phyloP scores from a whole-genome alignment of 2,888 invertebrate species.

The Lycophotia porphyrea region DNA sequence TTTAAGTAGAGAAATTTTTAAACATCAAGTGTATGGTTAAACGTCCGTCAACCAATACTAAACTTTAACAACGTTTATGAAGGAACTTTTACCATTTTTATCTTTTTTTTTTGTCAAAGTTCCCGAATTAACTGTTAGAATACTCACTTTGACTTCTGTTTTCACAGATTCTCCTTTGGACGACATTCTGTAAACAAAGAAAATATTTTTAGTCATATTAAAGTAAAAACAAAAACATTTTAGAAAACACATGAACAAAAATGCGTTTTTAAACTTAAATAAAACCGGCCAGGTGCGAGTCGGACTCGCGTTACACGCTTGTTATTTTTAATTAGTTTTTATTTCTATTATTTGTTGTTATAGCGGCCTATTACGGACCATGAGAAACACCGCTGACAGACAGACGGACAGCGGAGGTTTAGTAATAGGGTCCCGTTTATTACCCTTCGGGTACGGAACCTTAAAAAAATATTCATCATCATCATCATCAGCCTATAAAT shows the following conservation, averaged over 20 bases:
- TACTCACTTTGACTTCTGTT: constrained; percentile 84
- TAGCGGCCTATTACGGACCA: too few species aligned
- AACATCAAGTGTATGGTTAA: background rate
- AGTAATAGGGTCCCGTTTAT: too few species aligned
- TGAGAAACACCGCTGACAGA: too few species aligned
- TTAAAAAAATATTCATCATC: too few species aligned
- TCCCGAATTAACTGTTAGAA: background rate
- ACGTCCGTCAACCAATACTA: background rate
- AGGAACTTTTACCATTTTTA: background rate
- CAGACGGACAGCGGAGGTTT: too few species aligned
- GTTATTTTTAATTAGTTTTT: too few species aligned
- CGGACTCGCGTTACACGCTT: too few species aligned
- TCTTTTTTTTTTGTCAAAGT: background rate
- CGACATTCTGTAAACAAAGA: constrained; percentile 82
- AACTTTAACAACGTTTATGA: background rate
- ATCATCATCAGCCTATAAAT: too few species aligned
- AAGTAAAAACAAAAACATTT: background rate
- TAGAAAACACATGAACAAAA: background rate
- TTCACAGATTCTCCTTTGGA: constrained; percentile 79
- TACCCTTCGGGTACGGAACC: too few species aligned
- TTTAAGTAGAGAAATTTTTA: background rate
- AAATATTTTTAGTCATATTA: constrained; percentile 34
- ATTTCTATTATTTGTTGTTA: too few species aligned
- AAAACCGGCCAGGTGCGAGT: too few species aligned
- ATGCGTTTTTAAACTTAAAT: background rate